Base-by-base conservation (phyloP, 2,797 vertebrate species). In the Petrocephalus sullivani region DNA sequence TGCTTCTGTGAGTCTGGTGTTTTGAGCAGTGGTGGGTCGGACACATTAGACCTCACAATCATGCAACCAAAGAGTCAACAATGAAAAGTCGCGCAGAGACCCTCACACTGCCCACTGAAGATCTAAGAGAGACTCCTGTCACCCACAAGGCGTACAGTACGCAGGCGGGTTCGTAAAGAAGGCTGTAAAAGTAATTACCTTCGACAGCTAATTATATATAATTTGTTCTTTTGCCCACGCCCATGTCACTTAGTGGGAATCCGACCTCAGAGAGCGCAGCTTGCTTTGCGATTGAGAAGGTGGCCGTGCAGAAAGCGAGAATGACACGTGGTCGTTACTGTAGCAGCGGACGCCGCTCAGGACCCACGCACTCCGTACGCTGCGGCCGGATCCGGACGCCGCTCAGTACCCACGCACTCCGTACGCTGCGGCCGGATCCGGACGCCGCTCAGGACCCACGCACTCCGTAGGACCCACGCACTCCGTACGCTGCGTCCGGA, bases 131-230 rank as follows among this genome's bases (percentile, higher is more conserved):
- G 23, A 51, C 28, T 71, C 54, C 23, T 85, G 81, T 85, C 60
- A 67, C 37, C 19, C 57, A 49, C 28, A 41, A 46, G 14, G 81
- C n/a, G 49, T 21, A 49, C 37, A 84, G 41, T 33, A 33, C 51
- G 49, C 37, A 88, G 57, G 75, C 37, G 46, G 54, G 37, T 88
- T 88, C 37, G 87, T 85, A 71, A 53, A 85, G 81, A 54, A 84
- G 60, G 81, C 33, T 85, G 87, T 71, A 88, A 88, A 88, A 85
- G 82, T 84, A 64, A 64, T 85, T 85, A 85, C 16, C 60, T 88
- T 23, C 21, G 46, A 88, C 23, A 58, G 53, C 60, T 83, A 88
- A 88, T 88, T 83, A 84, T 19, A 88, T 84, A 49, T 49, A 84
- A 88, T 83, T 88, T 61, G 78, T 83, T 61, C 87, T 21, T 53